A percentile compares a stretch with the other conserved stretches of the same genome.
These are phyloP conservation scores for Tipula unca DNA, from an alignment of 2,888 invertebrate species.

Conservation along the genomic window DNA sequence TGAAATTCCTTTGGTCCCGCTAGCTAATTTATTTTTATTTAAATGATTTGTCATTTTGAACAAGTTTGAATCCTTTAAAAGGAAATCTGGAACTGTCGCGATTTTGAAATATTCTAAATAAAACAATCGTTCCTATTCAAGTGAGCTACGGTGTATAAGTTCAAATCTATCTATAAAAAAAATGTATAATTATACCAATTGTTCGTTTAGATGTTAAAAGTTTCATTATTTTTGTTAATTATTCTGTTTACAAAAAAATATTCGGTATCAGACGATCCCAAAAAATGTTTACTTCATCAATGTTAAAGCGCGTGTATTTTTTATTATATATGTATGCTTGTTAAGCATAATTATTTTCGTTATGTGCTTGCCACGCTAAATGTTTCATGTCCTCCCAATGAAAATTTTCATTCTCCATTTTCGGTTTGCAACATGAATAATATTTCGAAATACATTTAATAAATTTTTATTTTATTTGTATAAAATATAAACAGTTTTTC, in stretches of 20 bases:
- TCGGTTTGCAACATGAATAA: not conserved
- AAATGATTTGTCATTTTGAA: no score
- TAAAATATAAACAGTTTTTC: not conserved
- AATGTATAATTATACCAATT: not conserved
- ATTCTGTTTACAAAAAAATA: not conserved
- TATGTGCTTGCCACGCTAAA: not conserved
- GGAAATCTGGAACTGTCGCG: no score
- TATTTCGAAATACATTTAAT: not conserved
- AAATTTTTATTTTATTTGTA: not conserved
- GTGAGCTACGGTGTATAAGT: no score
- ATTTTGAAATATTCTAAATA: no score
- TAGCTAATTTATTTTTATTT: no score
- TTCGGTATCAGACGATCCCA: not conserved
- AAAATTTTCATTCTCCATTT: not conserved
- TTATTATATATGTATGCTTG: not conserved
- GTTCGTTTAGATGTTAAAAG: not conserved
- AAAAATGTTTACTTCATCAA: not conserved
- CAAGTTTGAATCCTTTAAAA: no score
- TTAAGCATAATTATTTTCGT: not conserved
- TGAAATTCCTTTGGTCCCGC: no score
- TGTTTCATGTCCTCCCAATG: not conserved
- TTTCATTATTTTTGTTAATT: not conserved
- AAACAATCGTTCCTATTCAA: no score
- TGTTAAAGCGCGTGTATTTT: not conserved
- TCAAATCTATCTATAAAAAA: not conserved